Conservation (phyloP, 23 tunicate species). For the Diplosoma virens region DNA sequence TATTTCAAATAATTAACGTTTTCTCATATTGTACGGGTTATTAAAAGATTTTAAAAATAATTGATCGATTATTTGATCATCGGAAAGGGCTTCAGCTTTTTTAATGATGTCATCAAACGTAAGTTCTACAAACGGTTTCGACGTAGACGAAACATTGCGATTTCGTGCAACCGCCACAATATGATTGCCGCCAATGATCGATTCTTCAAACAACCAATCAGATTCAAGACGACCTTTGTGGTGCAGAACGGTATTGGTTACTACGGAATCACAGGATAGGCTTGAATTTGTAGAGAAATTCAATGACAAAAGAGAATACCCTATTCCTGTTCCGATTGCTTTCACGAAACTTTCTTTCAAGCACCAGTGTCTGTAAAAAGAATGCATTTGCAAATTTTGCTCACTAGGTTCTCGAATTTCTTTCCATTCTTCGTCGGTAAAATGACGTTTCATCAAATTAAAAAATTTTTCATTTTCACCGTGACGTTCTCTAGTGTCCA, state of each 20-base stretch:
- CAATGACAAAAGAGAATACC: slow-evolving; percentile 59
- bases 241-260: slow-evolving; percentile 23
- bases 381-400: slow-evolving; percentile 40
- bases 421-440: slow-evolving; percentile 71
- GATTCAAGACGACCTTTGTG: background rate
- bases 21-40: slow-evolving; percentile 21
- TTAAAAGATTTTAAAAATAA: slow-evolving; percentile 18
- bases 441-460: slow-evolving; percentile 66
- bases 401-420: slow-evolving; percentile 9
- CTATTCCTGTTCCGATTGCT: slow-evolving; percentile 81
- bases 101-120: slow-evolving; percentile 4
- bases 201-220: slow-evolving; percentile 84
- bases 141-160: background rate
- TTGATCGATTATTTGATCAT: slow-evolving; percentile 1
- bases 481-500: slow-evolving; percentile 61
- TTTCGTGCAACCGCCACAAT: slow-evolving; percentile 75
- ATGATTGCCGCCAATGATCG: slow-evolving; percentile 53
- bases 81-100: background rate
- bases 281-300: slow-evolving; percentile 32
- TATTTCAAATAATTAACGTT: background rate
- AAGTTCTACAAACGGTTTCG: background rate
- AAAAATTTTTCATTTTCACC: slow-evolving; percentile 72
- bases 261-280: background rate
- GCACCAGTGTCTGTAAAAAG: slow-evolving; percentile 92
- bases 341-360: slow-evolving; percentile 93